Percentiles rank a stretch among this genome's conserved stretches.
phyloP scores from a whole-genome alignment of 2,113 vertebrate species.

The Pedetes capensis region DNA sequence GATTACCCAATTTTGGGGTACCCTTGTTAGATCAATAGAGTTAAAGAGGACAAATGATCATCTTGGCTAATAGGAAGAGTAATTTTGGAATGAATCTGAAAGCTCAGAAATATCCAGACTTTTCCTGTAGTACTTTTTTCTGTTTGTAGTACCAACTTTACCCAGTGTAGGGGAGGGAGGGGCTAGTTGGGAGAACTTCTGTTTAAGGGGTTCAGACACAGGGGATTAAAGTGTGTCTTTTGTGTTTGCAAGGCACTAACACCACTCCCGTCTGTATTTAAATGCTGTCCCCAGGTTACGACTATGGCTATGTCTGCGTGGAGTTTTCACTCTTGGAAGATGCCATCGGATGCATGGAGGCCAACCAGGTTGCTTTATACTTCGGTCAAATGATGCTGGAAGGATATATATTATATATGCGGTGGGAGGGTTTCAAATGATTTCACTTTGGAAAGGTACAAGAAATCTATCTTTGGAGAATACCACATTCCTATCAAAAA shows the following conservation, averaged over 20 bases:
- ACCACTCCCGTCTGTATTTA: constrained; percentile 99
- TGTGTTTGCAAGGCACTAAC: constrained; percentile 93
- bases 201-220: constrained; percentile 83
- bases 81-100: constrained; percentile 59
- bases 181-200: constrained; percentile 77
- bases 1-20: constrained; percentile 49
- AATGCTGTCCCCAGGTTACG: constrained; percentile 99
- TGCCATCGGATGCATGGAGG: constrained; percentile 99
- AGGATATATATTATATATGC: constrained; percentile 84
- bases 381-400: constrained; percentile 95
- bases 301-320: constrained; percentile 99
- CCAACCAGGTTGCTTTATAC: constrained; percentile 99
- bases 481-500: constrained; percentile 63
- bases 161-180: constrained; percentile 69
- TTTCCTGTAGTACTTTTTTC: constrained; percentile 67
- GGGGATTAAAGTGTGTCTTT: constrained; percentile 84
- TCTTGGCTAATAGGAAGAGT: constrained; percentile 59
- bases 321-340: constrained; percentile 99
- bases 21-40: constrained; percentile 40
- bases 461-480: constrained; percentile 75
- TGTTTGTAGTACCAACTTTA: constrained; percentile 62
- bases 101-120: constrained; percentile 61
- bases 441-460: constrained; percentile 73
- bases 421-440: constrained; percentile 84
- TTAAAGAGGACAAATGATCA: constrained; percentile 59